Evolutionary conservation across 2,888 invertebrate genomes (phyloP).

Genomic region (Chymomyza procnemis): DNA sequence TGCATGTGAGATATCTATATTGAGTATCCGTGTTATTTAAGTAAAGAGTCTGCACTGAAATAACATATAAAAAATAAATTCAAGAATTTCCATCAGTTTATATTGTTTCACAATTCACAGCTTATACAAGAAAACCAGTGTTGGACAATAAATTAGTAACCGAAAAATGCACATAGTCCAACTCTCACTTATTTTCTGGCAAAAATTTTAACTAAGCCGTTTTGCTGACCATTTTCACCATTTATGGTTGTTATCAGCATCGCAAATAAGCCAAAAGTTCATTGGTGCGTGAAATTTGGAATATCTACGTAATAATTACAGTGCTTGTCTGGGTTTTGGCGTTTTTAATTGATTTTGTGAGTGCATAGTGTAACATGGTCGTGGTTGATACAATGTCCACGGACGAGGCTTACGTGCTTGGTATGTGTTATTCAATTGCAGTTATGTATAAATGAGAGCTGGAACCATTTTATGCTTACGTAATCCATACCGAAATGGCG

Average conservation of each 20-base stretch:
- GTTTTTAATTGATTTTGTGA: background rate
- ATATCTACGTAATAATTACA: conserved; percentile 34
- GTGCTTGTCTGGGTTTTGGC: background rate
- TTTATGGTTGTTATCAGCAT: conserved; percentile 19
- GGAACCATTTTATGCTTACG: conserved; percentile 33
- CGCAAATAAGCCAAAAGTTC: conserved; percentile 3
- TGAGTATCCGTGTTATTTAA: too few species aligned
- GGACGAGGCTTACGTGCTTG: background rate
- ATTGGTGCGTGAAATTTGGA: conserved; percentile 32
- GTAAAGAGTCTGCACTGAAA: too few species aligned
- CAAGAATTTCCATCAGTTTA: too few species aligned
- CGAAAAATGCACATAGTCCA: conserved; percentile 6
- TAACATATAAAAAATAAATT: too few species aligned
- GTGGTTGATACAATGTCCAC: background rate
- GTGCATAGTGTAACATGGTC: background rate
- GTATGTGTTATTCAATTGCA: too few species aligned
- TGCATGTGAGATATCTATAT: too few species aligned
- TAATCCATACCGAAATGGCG: conserved; percentile 36
- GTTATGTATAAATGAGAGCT: conserved; percentile 9
- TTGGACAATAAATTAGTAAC: conserved; percentile 43
- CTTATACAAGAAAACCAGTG: too few species aligned
- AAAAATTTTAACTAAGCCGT: conserved; percentile 8
- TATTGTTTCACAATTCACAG: too few species aligned
- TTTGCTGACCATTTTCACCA: conserved; percentile 2
- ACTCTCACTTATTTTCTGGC: background rate